A percentile compares a stretch with the other conserved stretches of the same genome.
phyloP scores from a whole-genome alignment of 92 coral and sea anemone species.

The Porites lobata region DNA sequence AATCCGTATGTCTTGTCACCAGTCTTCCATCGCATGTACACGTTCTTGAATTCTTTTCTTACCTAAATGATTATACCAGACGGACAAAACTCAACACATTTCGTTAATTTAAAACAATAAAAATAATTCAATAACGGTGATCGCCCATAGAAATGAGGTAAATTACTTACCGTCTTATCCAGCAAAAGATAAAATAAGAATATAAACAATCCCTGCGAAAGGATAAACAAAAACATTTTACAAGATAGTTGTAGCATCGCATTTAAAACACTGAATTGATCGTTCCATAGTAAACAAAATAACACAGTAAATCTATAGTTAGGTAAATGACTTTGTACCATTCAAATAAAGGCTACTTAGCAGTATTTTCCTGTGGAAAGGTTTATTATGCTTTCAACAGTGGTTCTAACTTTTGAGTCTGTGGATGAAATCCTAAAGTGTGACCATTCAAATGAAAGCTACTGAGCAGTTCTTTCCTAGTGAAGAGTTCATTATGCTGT shows the following conservation, averaged over 20 bases:
- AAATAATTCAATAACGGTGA: neutral
- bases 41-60: slow-evolving; percentile 93
- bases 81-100: neutral
- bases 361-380: neutral
- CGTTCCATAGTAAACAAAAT: no score
- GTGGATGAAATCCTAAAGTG: neutral
- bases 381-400: neutral
- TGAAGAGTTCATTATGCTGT: neutral
- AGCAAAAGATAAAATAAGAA: slow-evolving; percentile 89
- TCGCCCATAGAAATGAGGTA: neutral
- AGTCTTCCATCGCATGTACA: slow-evolving; percentile 97
- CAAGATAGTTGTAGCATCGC: neutral
- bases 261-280: no score
- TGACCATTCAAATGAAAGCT: neutral
- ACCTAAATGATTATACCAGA: slow-evolving; percentile 53
- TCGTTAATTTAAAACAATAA: neutral
- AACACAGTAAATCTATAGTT: no score
- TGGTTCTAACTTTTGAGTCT: neutral
- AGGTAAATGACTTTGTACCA: neutral
- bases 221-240: slow-evolving; percentile 1
- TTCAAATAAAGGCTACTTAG: neutral
- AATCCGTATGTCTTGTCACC: slow-evolving; percentile 96
- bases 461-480: neutral
- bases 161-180: slow-evolving; percentile 84
- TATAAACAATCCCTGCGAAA: slow-evolving; percentile 88